phyloP scores from a whole-genome alignment of 2,113 vertebrate species.

The Euleptes europaea region DNA sequence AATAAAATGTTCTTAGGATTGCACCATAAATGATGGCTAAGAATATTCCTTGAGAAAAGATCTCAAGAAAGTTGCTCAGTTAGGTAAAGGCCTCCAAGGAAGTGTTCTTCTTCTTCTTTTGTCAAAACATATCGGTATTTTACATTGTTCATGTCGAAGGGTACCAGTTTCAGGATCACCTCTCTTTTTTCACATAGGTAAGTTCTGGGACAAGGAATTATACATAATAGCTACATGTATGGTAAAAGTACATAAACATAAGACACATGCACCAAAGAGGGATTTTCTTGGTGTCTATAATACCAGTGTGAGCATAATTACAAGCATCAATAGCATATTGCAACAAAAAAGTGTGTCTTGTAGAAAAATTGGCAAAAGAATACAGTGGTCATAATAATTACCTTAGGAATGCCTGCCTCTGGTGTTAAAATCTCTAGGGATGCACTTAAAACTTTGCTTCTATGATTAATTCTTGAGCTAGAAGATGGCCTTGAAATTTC shows the following conservation, averaged over 20 bases:
- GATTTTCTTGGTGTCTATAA: neutral
- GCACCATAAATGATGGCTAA: neutral
- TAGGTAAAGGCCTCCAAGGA: neutral
- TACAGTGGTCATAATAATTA: constrained; percentile 47
- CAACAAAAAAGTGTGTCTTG: neutral
- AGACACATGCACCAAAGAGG: neutral
- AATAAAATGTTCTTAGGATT: too few species aligned
- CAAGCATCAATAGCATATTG: neutral
- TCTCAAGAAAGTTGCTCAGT: neutral
- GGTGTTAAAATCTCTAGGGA: constrained; percentile 77
- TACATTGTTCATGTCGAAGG: too few species aligned
- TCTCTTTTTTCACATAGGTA: neutral
- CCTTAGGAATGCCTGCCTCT: constrained; percentile 73
- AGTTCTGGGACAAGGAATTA: neutral
- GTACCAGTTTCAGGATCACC: neutral
- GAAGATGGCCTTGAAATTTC: constrained; percentile 80
- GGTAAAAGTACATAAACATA: neutral
- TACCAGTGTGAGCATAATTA: neutral
- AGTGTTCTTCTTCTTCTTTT: neutral
- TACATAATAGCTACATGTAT: neutral
- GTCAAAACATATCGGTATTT: neutral
- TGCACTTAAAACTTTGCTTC: constrained; percentile 69
- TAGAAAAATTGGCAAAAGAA: neutral
- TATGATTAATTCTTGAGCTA: constrained; percentile 63
- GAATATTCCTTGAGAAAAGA: neutral